Percentiles rank a stretch among this genome's conserved stretches.
phyloP scores from a whole-genome alignment of 2,797 vertebrate species.

The Erithacus rubecula region DNA sequence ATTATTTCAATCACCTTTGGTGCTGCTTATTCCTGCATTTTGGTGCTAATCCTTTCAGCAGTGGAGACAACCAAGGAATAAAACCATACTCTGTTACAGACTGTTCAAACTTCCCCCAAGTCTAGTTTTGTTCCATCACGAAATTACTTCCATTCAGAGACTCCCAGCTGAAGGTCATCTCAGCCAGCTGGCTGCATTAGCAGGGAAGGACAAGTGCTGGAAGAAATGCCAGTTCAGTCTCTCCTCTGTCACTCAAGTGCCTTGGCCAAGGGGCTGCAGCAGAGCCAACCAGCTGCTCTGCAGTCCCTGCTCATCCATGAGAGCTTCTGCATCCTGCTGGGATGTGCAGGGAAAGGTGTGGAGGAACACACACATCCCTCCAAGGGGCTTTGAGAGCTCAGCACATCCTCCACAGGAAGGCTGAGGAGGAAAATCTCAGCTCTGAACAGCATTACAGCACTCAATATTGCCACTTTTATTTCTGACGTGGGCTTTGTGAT shows the following conservation, averaged over 20 bases:
- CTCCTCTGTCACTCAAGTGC: neutral
- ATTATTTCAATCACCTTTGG: neutral
- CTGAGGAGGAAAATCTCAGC: neutral
- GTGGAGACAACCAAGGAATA: neutral
- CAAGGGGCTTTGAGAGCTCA: neutral
- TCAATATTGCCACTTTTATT: neutral
- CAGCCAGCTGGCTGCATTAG: neutral
- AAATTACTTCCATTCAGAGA: neutral
- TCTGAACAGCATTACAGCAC: neutral
- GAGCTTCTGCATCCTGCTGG: neutral
- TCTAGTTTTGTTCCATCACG: neutral
- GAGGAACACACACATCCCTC: neutral
- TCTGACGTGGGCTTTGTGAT: neutral
- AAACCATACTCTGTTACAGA: neutral
- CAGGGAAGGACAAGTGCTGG: neutral
- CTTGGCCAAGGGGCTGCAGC: neutral
- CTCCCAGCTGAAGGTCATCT: conserved; percentile 19
- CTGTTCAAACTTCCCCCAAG: neutral
- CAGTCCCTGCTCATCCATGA: neutral
- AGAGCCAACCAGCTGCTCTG: neutral
- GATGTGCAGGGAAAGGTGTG: neutral
- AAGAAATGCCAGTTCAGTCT: conserved; percentile 4
- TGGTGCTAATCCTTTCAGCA: neutral
- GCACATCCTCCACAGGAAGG: neutral
- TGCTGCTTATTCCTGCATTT: neutral